Base-by-base conservation (phyloP, 2,888 invertebrate species). In the Amitus sp. region DNA sequence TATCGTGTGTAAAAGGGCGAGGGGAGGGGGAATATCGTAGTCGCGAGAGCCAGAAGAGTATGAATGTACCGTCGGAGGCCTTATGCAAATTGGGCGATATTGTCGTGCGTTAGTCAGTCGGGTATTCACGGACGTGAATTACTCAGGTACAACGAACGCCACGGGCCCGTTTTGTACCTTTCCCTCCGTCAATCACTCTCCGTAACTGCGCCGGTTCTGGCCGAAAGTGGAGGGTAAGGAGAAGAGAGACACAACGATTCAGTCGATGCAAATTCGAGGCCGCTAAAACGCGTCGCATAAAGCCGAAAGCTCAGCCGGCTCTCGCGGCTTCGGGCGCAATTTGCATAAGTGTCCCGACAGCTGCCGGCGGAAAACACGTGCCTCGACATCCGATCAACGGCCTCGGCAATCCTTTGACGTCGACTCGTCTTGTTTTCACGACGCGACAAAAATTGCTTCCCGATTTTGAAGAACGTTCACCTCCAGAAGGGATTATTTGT, bases 261-360 rank as follows among this genome's bases (percentile, higher is more conserved):
- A 71, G 72, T 70, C 73, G 74, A 79, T 78, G 78, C 78, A 77
- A 78, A 79, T 78, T 75, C 73, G 73, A 66, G 71, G 62, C 47
- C 71, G 73, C 73, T 73, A 72, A 75, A 76, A 69, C 70, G 72
- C 70, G 70, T 70, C 67, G 71, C 72, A 77, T 76, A 77, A 77
- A 76, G 74, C 76, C 73, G 71, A 75, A 77, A 77, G 77, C 76
- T 77, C 75, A 74, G 74, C 75, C 69, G 62, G 70, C 57, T 57
- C 56, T 56, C 61, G 65, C 71, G 70, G 70, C 69, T 67, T 71
- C 68, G 66, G 69, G 68, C 69, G 54, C 70, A 72, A 79, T 79
- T 79, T 79, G 77, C 79, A 79, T 79, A 79, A 79, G 76, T 79
- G 78, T 77, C 77, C 73, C 72, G 73, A 75, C 78, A 78, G 78